Conservation (phyloP, 2,888 invertebrate species). For the Heterodera filipjevi region DNA sequence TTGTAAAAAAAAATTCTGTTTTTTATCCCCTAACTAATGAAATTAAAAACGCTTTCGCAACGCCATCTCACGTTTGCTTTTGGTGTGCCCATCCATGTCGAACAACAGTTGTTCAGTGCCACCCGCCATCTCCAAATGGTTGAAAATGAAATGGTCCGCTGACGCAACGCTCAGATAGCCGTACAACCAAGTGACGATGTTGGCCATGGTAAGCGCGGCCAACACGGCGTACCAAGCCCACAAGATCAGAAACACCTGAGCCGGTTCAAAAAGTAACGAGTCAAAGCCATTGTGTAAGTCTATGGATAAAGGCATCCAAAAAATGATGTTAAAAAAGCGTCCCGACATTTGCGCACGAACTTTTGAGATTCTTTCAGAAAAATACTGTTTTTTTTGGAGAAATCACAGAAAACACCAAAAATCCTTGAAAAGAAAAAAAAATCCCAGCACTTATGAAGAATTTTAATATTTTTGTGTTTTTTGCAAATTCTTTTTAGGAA, state of each 20-base stretch:
- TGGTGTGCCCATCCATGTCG: constrained; percentile 20
- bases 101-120: constrained; percentile 46
- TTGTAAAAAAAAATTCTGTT: too few relatives aligned
- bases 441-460: too few relatives aligned
- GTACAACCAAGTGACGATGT: constrained; percentile 57
- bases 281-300: constrained; percentile 38
- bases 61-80: neutral
- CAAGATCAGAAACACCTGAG: constrained; percentile 48
- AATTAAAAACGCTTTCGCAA: neutral
- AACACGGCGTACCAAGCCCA: constrained; percentile 58
- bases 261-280: constrained; percentile 42
- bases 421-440: too few relatives aligned
- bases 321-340: too few relatives aligned
- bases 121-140: constrained; percentile 63
- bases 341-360: too few relatives aligned
- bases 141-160: constrained; percentile 58
- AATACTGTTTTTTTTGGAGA: too few relatives aligned
- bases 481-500: too few relatives aligned
- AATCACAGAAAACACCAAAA: too few relatives aligned
- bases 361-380: too few relatives aligned
- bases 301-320: too few relatives aligned
- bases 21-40: neutral
- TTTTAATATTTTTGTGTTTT: too few relatives aligned
- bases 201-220: constrained; percentile 51
- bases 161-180: constrained; percentile 53